Base-by-base conservation (phyloP, 2,888 invertebrate species). In the Magallana nippona region DNA sequence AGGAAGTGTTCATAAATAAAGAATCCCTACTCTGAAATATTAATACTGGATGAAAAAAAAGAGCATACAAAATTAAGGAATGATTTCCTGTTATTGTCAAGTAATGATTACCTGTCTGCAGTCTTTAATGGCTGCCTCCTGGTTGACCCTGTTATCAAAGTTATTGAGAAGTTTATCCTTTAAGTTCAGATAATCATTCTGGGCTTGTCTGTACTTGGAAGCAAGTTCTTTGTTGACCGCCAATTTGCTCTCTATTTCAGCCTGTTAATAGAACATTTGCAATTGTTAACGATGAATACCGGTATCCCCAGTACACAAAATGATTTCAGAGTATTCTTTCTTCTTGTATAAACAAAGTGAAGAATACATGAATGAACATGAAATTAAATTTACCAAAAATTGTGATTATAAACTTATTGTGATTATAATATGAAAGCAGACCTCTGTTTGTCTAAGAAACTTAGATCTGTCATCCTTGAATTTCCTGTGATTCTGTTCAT, bases 71-170 rank as follows among this genome's bases (percentile, higher is more conserved):
- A 8, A 44, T 44, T 5, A 44, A 44, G 11, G 19, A 11, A 17
- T n/a, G 5, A 60, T 27, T 77, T 22, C 11, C 10, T n/a, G 2
- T 1, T 78, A 55, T 11, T 19, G 2, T 55, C 2, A 17, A 27
- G 10, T 15, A 8, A 8, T 22, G 17, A 55, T 83, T 86, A 93
- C 93, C 92, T 93, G 92, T 88, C 92, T 93, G 27, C 90, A 83
- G 86, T 94, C 93, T 84, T 91, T 93, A 19, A 93, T 90, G 19
- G 91, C 87, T 82, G 88, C 87, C 84, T 94, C 93, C 60, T 91
- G 78, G 77, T 92, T 92, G 27, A 93, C 90, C n/a, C 91, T 87
- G 55, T 91, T 92, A 55, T 92, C 93, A 88, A 91, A 93, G 27
- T 90, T 87, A 80, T 92, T 89, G 86, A 93, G 88, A 79, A 92